These are phyloP conservation scores for Brachynemurus nebulosus DNA, from an alignment of 2,888 invertebrate genomes.

Conservation along the genomic window DNA sequence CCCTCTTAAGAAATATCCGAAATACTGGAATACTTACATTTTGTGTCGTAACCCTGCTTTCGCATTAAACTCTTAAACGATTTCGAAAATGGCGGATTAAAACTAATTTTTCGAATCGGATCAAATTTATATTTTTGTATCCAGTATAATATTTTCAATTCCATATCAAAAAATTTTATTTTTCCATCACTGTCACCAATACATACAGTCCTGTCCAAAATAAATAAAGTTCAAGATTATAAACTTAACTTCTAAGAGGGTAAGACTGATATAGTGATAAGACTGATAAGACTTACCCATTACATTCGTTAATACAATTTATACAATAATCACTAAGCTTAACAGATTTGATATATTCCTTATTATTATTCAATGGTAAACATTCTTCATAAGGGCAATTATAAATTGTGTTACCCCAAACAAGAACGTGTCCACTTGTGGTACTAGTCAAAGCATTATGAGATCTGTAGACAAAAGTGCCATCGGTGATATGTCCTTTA, in stretches of 20 bases:
- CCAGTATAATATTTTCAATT: constrained; percentile 43
- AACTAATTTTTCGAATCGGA: constrained; percentile 36
- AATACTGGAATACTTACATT: too few relatives aligned
- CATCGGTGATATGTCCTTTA: constrained; percentile 35
- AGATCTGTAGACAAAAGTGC: constrained; percentile 36
- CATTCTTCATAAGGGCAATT: constrained; percentile 25
- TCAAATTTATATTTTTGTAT: constrained; percentile 35
- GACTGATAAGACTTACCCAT: neutral
- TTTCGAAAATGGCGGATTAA: too few relatives aligned
- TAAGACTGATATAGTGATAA: neutral
- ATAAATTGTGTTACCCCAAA: constrained; percentile 38
- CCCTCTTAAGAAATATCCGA: too few relatives aligned
- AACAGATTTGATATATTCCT: constrained; percentile 36
- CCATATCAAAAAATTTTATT: constrained; percentile 43
- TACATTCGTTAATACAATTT: constrained; percentile 2
- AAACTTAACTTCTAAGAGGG: neutral
- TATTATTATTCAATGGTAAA: constrained; percentile 27
- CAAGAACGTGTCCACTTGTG: constrained; percentile 34
- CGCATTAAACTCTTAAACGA: too few relatives aligned
- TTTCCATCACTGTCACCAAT: constrained; percentile 40
- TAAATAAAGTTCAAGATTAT: neutral
- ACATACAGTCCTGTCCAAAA: too few relatives aligned
- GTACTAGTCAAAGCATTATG: constrained; percentile 38
- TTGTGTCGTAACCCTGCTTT: too few relatives aligned
- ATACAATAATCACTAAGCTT: constrained; percentile 24